phyloP scores from a whole-genome alignment of 2,888 invertebrate genomes.

The Drosophila lutescens region DNA sequence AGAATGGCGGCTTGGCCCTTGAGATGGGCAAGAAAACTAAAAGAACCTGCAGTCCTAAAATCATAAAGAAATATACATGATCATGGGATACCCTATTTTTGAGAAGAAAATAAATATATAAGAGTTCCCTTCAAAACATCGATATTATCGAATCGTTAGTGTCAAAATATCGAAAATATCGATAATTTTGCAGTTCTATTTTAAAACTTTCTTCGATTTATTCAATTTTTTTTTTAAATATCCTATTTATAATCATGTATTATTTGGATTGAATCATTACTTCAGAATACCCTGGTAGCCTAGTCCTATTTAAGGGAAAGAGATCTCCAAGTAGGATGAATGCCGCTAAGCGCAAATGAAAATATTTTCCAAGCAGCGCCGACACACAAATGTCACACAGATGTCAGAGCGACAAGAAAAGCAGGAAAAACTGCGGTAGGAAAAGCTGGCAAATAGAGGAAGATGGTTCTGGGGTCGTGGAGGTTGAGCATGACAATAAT shows the following conservation, averaged over 20 bases:
- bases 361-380: slow-evolving; percentile 50
- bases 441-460: slow-evolving; percentile 14
- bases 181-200: no score
- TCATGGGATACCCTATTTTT: background rate
- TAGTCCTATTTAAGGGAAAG: background rate
- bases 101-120: no score
- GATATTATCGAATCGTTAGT: no score
- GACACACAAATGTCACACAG: slow-evolving; percentile 47
- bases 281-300: background rate
- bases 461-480: slow-evolving; percentile 7
- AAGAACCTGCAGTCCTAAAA: background rate
- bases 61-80: background rate
- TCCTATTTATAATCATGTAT: no score
- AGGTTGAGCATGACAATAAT: slow-evolving; percentile 37
- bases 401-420: slow-evolving; percentile 48
- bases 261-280: no score
- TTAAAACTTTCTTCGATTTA: no score
- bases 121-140: no score
- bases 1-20: slow-evolving; percentile 22
- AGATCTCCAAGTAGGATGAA: slow-evolving; percentile 31
- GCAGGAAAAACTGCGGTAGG: slow-evolving; percentile 31
- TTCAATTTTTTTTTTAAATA: no score
- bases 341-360: slow-evolving; percentile 55
- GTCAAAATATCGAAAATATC: no score
- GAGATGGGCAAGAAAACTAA: slow-evolving; percentile 1